Conservation (phyloP, 2,888 invertebrate species). For the Coelopa pilipes region DNA sequence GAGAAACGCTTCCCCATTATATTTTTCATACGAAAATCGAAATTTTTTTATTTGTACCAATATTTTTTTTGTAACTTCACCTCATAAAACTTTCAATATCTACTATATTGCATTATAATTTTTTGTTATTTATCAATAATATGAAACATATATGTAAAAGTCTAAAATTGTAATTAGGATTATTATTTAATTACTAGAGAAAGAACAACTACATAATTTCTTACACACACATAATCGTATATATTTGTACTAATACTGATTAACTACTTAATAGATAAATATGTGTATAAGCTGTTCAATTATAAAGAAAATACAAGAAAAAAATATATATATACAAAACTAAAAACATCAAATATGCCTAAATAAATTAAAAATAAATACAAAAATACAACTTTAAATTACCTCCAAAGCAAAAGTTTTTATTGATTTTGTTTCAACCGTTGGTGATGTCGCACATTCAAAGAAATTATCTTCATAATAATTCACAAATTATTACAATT, state of each 20-base stretch:
- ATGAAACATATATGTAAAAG: constrained; percentile 17
- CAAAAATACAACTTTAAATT: constrained; percentile 25
- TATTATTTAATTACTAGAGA: constrained; percentile 12
- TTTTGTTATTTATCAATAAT: constrained; percentile 10
- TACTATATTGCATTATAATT: constrained; percentile 8
- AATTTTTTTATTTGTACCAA: neutral
- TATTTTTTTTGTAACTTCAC: neutral
- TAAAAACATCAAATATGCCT: neutral
- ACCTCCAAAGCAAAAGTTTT: constrained; percentile 26
- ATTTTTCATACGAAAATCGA: too few species aligned
- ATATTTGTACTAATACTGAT: constrained; percentile 22
- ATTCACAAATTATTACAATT: neutral
- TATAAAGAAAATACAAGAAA: neutral
- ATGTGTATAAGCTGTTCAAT: constrained; percentile 12
- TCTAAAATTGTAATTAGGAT: constrained; percentile 24
- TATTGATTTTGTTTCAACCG: constrained; percentile 11
- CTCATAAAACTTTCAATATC: too few species aligned
- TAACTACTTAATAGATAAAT: constrained; percentile 19
- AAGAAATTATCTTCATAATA: constrained; percentile 10
- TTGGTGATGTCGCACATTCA: constrained; percentile 31
- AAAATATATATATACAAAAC: neutral
- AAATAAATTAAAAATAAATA: constrained; percentile 18
- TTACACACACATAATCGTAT: constrained; percentile 12
- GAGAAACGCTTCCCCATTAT: too few species aligned
- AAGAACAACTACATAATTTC: neutral